Evolutionary conservation across 1,140 invertebrate species (phyloP), one percentile per base, ranked within the genome.

Genomic region (Rhynchophorus ferrugineus): DNA sequence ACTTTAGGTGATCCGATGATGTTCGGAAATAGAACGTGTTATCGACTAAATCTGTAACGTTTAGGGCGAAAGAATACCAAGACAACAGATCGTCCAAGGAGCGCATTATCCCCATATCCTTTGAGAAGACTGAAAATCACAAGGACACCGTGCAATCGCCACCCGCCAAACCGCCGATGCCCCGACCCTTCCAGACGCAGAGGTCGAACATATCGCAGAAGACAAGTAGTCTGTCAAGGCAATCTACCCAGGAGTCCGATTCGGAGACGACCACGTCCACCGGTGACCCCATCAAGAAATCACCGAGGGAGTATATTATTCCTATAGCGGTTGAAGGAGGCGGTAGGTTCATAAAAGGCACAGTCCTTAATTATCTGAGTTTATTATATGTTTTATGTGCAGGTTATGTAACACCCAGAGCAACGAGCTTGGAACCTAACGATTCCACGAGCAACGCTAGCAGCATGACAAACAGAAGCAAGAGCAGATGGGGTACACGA

Each of bases 311-410:
- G 71, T 91, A 89, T 60, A 91, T 93, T 62, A 92, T 93, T 71
- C 90, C 90, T 1, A 92, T 93, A 61, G 85, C 87, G 11, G 81
- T 92, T 35, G 90, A 92, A 72, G 88, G 87, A 51, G 87, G 87
- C 51, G 53, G 50, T 53, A 44, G 2, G 14, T 14, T n/a, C n/a
- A n/a, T n/a, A n/a, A n/a, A n/a, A n/a, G n/a, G n/a, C n/a, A n/a
- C n/a, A n/a, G n/a, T n/a, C n/a, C n/a, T n/a, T n/a, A n/a, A n/a
- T n/a, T n/a, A n/a, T n/a, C n/a, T n/a, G n/a, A n/a, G n/a, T n/a
- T n/a, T n/a, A n/a, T n/a, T n/a, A n/a, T n/a, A n/a, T n/a, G n/a
- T n/a, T 44, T 24, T 36, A 36, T 44, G 35, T 17, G 9, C n/a
- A 52, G 87, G 87, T 43, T 89, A 84, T 64, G 82, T 89, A 17